Base-by-base conservation (phyloP, 2,888 invertebrate species). In the Galeopsomyia nigrocyanea region DNA sequence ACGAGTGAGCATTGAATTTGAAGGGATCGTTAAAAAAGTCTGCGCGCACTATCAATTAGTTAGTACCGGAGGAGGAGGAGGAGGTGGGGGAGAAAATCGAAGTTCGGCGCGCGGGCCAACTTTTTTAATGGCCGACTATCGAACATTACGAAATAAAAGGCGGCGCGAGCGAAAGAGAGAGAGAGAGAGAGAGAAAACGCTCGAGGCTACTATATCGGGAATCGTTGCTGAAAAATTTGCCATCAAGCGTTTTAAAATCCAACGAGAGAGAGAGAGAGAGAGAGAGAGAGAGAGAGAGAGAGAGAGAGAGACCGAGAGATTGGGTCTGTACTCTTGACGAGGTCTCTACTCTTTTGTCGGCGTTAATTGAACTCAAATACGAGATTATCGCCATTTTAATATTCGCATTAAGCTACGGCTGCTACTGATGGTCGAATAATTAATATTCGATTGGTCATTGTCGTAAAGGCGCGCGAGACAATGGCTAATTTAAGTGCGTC, bases 11-110 rank as follows among this genome's bases (percentile, higher is more conserved):
- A 55, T 56, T 62, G 69, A 56, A 73, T 70, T 73, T 70, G 69
- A 56, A 46, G 22, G 7, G 62, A 17, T 70, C 62, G 62, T 70
- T 70, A 73, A 73, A 73, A 73, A 68, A 60, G 22, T 68, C 64
- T 64, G 39, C 50, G 50, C 14, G 7, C 49, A 51, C 66, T 19
- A 68, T 67, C 39, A 67, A 67, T 72, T 67, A 67, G 47, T 39
- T 39, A 39, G 39, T 39, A 7, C 7, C 58, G 56, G n/a, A 39
- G 26, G 31, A 3, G 26, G 26, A 26, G 26, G 26, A 3, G 26
- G 26, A 26, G 26, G 26, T 2, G 26, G 19, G 21, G 19, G 17
- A 26, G 9, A 61, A 68, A 65, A 73, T 69, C 57, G 57, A 67
- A 70, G 66, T 66, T 70, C 13, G 62, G 39, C 50, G 46, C 26